A percentile compares a stretch with the other conserved stretches of the same genome.
Conservation (phyloP, 2,113 vertebrate genomes). For the Microtus ochrogaster region DNA sequence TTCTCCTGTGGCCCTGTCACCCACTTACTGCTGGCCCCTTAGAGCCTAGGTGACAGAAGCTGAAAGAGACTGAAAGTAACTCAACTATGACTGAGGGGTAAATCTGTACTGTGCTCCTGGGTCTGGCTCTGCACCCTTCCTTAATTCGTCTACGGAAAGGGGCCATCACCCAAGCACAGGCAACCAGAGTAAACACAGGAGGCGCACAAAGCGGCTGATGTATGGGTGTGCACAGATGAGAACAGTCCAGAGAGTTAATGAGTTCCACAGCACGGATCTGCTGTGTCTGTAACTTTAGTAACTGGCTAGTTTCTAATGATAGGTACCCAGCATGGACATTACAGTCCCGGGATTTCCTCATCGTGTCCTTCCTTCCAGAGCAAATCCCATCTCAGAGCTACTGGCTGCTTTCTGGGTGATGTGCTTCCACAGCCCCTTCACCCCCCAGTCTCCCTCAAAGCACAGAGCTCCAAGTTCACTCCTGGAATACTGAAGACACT, state of each 20-base stretch:
- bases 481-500: neutral
- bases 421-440: neutral
- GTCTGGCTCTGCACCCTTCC: neutral
- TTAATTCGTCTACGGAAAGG: neutral
- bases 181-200: neutral
- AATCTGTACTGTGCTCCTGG: neutral
- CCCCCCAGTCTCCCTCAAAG: neutral
- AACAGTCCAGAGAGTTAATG: neutral
- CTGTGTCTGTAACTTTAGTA: neutral
- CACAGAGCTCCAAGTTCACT: neutral
- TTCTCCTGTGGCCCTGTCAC: neutral
- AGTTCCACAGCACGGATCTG: no score
- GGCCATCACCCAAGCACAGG: neutral
- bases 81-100: neutral
- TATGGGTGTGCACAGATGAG: neutral
- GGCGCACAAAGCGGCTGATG: neutral
- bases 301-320: neutral
- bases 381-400: neutral
- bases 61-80: constrained; percentile 9
- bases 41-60: neutral
- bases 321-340: neutral
- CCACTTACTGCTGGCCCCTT: neutral
- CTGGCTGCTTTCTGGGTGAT: neutral
- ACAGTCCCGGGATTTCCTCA: no score
- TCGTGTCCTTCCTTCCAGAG: no score